Evolutionary conservation across 2,113 vertebrate species (phyloP).

Genomic region (Odontophorus gujanensis): DNA sequence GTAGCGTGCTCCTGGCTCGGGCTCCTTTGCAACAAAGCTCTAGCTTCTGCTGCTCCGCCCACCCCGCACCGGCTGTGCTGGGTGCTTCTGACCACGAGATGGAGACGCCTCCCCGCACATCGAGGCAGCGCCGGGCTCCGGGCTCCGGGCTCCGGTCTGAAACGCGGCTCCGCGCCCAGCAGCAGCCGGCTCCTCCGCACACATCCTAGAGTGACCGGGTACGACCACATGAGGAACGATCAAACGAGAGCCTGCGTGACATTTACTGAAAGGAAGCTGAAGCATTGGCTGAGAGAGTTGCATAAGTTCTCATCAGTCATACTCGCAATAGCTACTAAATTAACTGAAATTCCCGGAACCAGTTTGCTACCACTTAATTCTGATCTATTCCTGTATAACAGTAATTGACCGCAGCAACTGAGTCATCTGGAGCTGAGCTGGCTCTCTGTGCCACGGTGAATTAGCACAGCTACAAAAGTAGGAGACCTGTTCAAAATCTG

Average conservation of each 20-base stretch:
- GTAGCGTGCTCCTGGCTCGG: not conserved
- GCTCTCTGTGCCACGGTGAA: not conserved
- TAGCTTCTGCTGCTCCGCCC: fast-evolving
- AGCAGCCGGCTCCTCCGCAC: not conserved
- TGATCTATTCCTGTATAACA: not conserved
- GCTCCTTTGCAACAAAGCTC: fast-evolving
- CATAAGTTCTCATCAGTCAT: not conserved
- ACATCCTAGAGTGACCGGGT: not conserved
- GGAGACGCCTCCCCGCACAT: not conserved
- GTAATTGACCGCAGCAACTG: not conserved
- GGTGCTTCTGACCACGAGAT: not conserved
- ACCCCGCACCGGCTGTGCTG: not conserved
- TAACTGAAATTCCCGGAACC: not conserved
- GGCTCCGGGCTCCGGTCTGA: not conserved
- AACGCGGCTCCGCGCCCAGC: fast-evolving
- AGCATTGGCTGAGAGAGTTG: not conserved
- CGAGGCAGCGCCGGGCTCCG: fast-evolving
- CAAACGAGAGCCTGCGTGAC: not conserved
- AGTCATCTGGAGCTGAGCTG: not conserved
- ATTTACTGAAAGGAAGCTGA: not conserved
- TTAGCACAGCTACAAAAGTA: not conserved
- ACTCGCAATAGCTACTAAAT: not conserved
- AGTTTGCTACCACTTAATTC: not conserved
- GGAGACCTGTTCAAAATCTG: not conserved
- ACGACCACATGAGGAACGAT: not conserved